Base-by-base conservation (phyloP, 2,113 vertebrate genomes). In the Lophius piscatorius region DNA sequence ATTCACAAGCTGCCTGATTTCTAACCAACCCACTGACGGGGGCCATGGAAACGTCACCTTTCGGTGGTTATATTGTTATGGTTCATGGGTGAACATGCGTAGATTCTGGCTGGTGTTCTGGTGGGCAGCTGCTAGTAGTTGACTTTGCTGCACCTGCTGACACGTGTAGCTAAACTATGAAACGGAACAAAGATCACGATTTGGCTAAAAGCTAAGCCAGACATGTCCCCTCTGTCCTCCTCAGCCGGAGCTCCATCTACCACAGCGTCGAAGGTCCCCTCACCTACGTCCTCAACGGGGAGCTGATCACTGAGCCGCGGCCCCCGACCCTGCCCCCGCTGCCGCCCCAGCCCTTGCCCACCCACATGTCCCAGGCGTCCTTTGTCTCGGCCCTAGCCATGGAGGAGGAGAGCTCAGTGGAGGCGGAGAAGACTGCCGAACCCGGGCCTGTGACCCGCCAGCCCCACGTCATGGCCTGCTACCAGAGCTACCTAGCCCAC, bases 241-340 rank as follows among this genome's bases (percentile, higher is more conserved):
- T 4, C 40, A 97, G 93, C 45, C 94, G 94, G 38, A 93, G 91
- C 1, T 96, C 97, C 57, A 96, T 99, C 77, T 99, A 99, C 85
- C 96, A 98, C 86, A 99, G 96, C 5, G 93, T 97, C 2, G 96
- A 99, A 72, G 97, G 97, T 2, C 96, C 96, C 4, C 90, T 99
- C 39, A 93, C 91, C 41, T 92, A 89, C 18, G 88, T 92, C 29
- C 74, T 91, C 16, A 95, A 93, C 0, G 91, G 93, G 47, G 94
- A 96, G 64, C 78, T 87, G 13, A 85, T 90, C 67, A 89, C 92
- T 0, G 97, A 96, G 81, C 84, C 92, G 4, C 93, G 94, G 22
- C 91, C 75, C 0, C 80, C 94, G 0, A 63, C 17, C 0, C 55
- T 85, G 4, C 86, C 88, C 22, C 88, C 86, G 0, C 66, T 86